Evolutionary conservation across 1,140 invertebrate genomes (phyloP).

Genomic region (Zaprionus lachaisei): DNA sequence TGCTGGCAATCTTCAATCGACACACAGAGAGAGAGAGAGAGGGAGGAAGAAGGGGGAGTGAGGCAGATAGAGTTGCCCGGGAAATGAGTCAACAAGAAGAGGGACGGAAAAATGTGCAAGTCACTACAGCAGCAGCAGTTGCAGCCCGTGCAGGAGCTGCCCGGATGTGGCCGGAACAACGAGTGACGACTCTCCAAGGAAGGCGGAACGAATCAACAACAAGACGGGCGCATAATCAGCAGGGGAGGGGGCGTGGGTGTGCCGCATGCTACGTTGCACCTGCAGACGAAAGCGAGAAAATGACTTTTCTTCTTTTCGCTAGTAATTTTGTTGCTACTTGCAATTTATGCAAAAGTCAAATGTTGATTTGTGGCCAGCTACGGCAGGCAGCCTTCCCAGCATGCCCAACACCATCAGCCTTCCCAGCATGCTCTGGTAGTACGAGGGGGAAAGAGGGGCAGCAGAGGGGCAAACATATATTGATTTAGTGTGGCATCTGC

Average conservation of each 20-base stretch:
- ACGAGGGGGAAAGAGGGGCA: conserved; percentile 17
- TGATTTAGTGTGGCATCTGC: conserved; percentile 69
- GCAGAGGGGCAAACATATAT: conserved; percentile 53
- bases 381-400: conserved; percentile 6
- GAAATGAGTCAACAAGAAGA: conserved; percentile 54
- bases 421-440: conserved; percentile 13
- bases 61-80: conserved; percentile 17
- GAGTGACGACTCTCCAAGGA: conserved; percentile 8
- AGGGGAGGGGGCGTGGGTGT: conserved; percentile 7
- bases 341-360: conserved; percentile 83
- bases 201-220: conserved; percentile 57
- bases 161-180: conserved; percentile 8
- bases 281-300: conserved; percentile 79
- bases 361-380: conserved; percentile 73
- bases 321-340: conserved; percentile 79
- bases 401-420: conserved; percentile 8
- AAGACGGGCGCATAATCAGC: conserved; percentile 41
- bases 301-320: conserved; percentile 69
- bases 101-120: conserved; percentile 50
- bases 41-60: background rate
- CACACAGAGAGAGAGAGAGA: conserved; percentile 3
- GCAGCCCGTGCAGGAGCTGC: conserved; percentile 36
- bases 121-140: conserved; percentile 45
- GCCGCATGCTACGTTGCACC: conserved; percentile 41
- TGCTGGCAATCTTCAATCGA: conserved; percentile 15